Base-by-base conservation (phyloP, 2,797 vertebrate species). In the Pipistrellus kuhlii region DNA sequence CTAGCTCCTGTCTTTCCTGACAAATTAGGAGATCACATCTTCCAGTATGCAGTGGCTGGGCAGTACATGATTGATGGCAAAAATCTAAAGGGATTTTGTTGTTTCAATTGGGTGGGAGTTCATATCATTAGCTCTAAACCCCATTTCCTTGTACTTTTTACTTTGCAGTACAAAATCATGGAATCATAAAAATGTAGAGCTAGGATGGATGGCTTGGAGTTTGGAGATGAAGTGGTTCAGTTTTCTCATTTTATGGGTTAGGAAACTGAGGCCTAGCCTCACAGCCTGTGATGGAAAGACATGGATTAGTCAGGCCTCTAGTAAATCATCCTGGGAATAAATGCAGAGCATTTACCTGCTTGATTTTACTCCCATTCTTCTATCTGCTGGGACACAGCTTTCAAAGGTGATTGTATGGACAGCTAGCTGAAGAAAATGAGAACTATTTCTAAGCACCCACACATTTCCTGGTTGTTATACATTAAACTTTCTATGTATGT, bases 91-190 rank as follows among this genome's bases (percentile, higher is more conserved):
- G 3, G 35, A 64, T 48, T 57, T 92, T 76, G 25, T 20, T 85
- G 25, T 41, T 72, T 88, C 9, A 73, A 2, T 11, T 48, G 8
- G 48, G 10, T 55, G 30, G 35, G 35, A 66, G n/a, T 71, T 90
- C 71, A 18, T n/a, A 41, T n/a, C n/a, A 6, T 96, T 77, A 85
- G 48, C 35, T 93, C 27, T 44, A 72, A 94, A 72, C 66, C n/a
- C 44, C 41, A 78, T 55, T 78, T 69, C 64, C 27, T 66, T 89
- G n/a, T 25, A 12, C 55, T 30, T 75, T 73, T 76, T 71, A 73
- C 48, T n/a, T 72, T 72, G 44, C 8, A 69, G 8, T 69, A 44
- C 62, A 80, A 57, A 94, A 82, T 91, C 69, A 68, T n/a, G 48
- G 48, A 77, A 59, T 77, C 41, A 30, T 46, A 81, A 77, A 84